A percentile compares a stretch with the other conserved stretches of the same genome.
Conservation (phyloP, 2,797 vertebrate genomes). For the Lutjanus argentimaculatus region DNA sequence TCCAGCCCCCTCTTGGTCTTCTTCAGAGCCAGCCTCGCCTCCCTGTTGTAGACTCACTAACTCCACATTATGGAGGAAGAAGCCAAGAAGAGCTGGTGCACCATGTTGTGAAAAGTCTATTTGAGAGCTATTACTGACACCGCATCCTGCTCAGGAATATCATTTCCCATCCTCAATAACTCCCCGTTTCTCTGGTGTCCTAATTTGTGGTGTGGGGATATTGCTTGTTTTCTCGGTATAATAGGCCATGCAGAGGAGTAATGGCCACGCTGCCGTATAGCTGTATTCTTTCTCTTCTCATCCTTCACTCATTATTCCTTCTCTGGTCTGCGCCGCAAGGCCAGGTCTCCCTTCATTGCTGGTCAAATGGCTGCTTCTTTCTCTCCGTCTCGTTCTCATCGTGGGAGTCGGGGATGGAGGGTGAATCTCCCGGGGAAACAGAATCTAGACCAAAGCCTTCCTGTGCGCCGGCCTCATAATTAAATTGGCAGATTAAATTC, state of each 20-base stretch:
- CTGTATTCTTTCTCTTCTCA: slow-evolving; percentile 52
- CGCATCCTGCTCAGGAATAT: slow-evolving; percentile 60
- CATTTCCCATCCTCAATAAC: slow-evolving; percentile 56
- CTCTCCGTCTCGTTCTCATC: slow-evolving; percentile 42
- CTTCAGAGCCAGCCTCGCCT: background rate
- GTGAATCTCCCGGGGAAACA: slow-evolving; percentile 68
- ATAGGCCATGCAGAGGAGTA: slow-evolving; percentile 63
- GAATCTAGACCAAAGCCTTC: slow-evolving; percentile 79
- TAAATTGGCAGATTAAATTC: slow-evolving; percentile 83
- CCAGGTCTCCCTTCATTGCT: slow-evolving; percentile 56
- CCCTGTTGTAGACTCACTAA: slow-evolving; percentile 7
- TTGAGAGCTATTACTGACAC: slow-evolving; percentile 67
- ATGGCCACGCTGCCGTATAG: slow-evolving; percentile 44
- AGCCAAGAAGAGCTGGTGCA: background rate
- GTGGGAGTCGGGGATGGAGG: slow-evolving; percentile 71
- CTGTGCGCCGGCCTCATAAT: slow-evolving; percentile 77
- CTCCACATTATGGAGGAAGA: slow-evolving; percentile 26
- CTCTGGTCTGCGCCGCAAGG: slow-evolving; percentile 34
- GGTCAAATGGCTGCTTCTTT: slow-evolving; percentile 57
- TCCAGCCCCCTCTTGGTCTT: slow-evolving; percentile 9
- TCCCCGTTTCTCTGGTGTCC: slow-evolving; percentile 62
- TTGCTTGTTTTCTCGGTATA: slow-evolving; percentile 75
- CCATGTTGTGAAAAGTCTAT: slow-evolving; percentile 51
- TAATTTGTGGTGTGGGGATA: slow-evolving; percentile 70
- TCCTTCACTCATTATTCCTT: slow-evolving; percentile 74